phyloP scores from a whole-genome alignment of 2,113 vertebrate genomes.

The Dermatemys mawii region DNA sequence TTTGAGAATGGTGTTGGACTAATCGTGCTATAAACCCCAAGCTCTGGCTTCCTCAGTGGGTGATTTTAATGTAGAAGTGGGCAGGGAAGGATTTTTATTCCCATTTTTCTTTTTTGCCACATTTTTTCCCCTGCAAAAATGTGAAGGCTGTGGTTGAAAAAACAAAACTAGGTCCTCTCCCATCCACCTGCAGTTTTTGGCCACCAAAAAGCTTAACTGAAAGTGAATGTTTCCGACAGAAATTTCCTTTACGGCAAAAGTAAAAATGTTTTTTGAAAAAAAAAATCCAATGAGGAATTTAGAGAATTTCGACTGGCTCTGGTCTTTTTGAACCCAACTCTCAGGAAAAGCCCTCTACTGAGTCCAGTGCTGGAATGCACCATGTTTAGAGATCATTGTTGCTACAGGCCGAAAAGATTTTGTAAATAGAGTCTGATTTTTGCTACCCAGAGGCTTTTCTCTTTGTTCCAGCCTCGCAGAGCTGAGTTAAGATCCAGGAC shows the following conservation, averaged over 20 bases:
- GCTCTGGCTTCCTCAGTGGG: neutral
- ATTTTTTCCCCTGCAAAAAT: neutral
- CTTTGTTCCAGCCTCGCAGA: neutral
- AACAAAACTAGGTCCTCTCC: neutral
- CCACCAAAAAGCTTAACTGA: neutral
- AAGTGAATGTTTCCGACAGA: neutral
- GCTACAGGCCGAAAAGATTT: neutral
- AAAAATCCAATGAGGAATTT: neutral
- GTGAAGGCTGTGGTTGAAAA: neutral
- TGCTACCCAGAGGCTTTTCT: neutral
- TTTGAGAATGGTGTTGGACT: conserved; percentile 22
- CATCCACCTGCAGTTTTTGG: neutral
- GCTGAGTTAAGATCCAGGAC: neutral
- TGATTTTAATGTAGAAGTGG: conserved; percentile 1
- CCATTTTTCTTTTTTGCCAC: neutral
- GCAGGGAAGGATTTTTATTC: conserved; percentile 5
- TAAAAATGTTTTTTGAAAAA: neutral
- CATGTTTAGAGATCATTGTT: neutral
- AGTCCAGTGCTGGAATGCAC: neutral
- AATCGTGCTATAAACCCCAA: neutral
- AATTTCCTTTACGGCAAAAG: neutral
- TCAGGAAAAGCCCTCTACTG: neutral
- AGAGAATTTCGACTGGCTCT: neutral
- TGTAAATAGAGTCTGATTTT: neutral
- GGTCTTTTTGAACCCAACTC: neutral